Evolutionary conservation across 2,888 invertebrate genomes (phyloP).

Genomic region (Caenorhabditis angaria): DNA sequence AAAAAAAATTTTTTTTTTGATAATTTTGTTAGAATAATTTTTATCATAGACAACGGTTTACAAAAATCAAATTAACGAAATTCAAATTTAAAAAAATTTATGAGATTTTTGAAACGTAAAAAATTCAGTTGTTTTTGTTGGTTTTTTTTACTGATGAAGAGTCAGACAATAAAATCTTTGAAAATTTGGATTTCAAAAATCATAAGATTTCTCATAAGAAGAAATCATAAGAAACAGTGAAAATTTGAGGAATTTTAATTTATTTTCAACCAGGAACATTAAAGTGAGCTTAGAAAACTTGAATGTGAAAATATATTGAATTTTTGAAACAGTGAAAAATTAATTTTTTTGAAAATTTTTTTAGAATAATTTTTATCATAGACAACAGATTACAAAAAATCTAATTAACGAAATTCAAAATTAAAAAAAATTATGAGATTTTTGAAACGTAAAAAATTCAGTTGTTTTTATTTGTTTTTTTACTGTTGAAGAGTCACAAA

Average conservation of each 20-base stretch:
- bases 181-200: too few species aligned
- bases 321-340: too few species aligned
- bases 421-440: background rate
- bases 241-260: too few species aligned
- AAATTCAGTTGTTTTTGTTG: background rate
- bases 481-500: background rate
- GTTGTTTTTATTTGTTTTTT: background rate
- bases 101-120: conserved; percentile 1
- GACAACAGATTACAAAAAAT: conserved; percentile 1
- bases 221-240: too few species aligned
- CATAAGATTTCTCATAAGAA: too few species aligned
- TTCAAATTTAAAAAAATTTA: background rate
- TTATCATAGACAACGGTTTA: too few species aligned
- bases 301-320: too few species aligned
- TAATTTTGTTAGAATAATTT: too few species aligned
- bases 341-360: too few species aligned
- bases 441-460: conserved; percentile 3
- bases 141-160: background rate
- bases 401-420: background rate
- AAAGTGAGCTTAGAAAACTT: too few species aligned
- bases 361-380: too few species aligned
- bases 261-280: too few species aligned
- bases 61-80: background rate
- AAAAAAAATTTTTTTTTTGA: conserved; percentile 1
- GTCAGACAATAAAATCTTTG: background rate